Percentiles rank a stretch among this genome's conserved stretches.
phyloP scores from a whole-genome alignment of 92 coral and sea anemone genomes.

The Palythoa caribaeorum region DNA sequence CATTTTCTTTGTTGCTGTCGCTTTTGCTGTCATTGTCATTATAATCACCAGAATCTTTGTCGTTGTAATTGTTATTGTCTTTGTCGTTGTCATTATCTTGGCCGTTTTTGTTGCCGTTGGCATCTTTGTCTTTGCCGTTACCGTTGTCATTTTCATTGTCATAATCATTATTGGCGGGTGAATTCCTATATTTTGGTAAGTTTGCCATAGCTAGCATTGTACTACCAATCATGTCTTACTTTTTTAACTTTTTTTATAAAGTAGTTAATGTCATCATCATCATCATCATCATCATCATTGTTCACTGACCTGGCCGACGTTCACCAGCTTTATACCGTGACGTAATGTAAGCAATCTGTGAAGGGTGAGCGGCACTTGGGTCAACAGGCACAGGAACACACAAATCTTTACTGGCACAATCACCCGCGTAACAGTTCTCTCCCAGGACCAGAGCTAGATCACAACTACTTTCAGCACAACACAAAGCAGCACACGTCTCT shows the following conservation, averaged over 20 bases:
- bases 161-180: neutral
- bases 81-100: neutral
- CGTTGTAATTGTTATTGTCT: neutral
- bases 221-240: neutral
- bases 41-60: neutral
- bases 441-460: conserved; percentile 95
- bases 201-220: no score
- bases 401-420: conserved; percentile 93
- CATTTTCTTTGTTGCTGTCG: neutral
- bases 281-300: neutral
- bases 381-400: conserved; percentile 89
- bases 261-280: neutral
- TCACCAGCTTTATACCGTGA: conserved; percentile 81
- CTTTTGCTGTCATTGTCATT: neutral
- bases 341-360: conserved; percentile 96
- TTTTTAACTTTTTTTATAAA: neutral
- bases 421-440: conserved; percentile 97
- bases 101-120: neutral
- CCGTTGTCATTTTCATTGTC: neutral
- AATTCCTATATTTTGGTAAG: no score
- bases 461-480: conserved; percentile 95
- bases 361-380: conserved; percentile 65
- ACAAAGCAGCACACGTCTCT: conserved; percentile 98
- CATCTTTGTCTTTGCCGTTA: neutral
- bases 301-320: conserved; percentile 52